phyloP scores from a whole-genome alignment of 2,797 vertebrate genomes.

The Triplophysa yarkandensis region DNA sequence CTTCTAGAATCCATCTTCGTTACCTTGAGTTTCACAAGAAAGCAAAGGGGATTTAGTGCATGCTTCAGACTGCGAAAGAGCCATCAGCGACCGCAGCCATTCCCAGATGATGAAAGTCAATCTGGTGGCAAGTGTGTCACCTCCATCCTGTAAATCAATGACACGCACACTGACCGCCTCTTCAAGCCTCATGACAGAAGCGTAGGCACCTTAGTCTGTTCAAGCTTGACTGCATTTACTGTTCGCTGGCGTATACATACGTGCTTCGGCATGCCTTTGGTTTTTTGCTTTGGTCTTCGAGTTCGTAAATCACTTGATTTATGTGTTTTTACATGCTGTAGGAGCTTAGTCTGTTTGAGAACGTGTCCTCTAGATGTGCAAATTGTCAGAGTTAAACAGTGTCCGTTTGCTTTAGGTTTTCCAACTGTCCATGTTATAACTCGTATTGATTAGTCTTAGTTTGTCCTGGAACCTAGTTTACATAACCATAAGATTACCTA shows the following conservation, averaged over 20 bases:
- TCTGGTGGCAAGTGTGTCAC: constrained; percentile 39
- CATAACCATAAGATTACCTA: constrained; percentile 1
- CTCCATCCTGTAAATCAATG: constrained; percentile 55
- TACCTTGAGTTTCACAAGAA: constrained; percentile 54
- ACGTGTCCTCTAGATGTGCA: background rate
- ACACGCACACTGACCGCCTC: constrained; percentile 23
- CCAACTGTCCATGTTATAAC: no score
- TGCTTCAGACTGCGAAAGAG: constrained; percentile 46
- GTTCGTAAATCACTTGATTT: background rate
- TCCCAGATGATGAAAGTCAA: constrained; percentile 47
- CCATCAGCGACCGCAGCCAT: constrained; percentile 40
- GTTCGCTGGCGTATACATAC: constrained; percentile 5
- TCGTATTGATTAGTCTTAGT: no score
- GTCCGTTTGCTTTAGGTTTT: background rate
- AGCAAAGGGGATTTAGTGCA: constrained; percentile 48
- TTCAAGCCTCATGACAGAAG: constrained; percentile 34
- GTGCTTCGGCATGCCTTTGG: constrained; percentile 22
- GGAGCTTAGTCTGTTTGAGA: constrained; percentile 12
- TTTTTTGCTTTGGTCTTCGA: background rate
- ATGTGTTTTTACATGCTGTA: constrained; percentile 3
- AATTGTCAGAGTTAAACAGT: background rate
- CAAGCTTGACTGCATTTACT: constrained; percentile 9
- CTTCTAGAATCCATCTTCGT: constrained; percentile 29
- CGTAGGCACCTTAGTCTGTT: constrained; percentile 4
- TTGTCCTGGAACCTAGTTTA: background rate